Evolutionary conservation across 2,888 invertebrate species (phyloP).

Genomic region (Orthosia cruda): DNA sequence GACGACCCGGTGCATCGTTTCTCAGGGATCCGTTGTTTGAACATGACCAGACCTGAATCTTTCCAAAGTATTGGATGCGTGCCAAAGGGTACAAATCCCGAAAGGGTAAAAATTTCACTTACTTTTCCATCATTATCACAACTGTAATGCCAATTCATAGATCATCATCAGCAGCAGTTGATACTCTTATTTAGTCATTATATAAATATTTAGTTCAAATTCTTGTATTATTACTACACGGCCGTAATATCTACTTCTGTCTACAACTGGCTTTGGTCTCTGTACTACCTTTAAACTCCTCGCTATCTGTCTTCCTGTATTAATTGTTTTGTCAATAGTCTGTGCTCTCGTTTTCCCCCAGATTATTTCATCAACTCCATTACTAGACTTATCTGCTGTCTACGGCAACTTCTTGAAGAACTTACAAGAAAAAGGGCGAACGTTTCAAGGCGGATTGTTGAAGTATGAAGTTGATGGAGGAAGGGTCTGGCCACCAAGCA

Average conservation of each 20-base stretch:
- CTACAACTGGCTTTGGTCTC: no score
- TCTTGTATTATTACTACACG: no score
- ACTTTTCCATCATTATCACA: background rate
- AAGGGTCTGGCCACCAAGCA: slow-evolving; percentile 77
- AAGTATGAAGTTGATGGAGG: slow-evolving; percentile 76
- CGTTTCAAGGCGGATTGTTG: slow-evolving; percentile 72
- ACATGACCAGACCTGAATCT: slow-evolving; percentile 78
- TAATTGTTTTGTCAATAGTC: no score
- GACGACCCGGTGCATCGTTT: slow-evolving; percentile 80
- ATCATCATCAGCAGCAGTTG: no score
- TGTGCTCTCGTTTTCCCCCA: slow-evolving; percentile 30
- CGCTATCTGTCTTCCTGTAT: no score
- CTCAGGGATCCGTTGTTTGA: slow-evolving; percentile 75
- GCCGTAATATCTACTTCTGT: no score
- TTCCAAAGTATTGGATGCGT: slow-evolving; percentile 78
- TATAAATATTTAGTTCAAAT: no score
- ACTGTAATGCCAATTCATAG: no score
- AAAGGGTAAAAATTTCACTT: slow-evolving; percentile 68
- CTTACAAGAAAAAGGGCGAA: slow-evolving; percentile 66
- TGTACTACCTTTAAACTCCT: no score
- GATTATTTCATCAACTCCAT: slow-evolving; percentile 75
- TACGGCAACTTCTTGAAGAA: slow-evolving; percentile 68
- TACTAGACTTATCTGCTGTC: slow-evolving; percentile 71
- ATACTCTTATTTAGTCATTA: no score
- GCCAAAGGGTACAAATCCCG: slow-evolving; percentile 72